Conservation (phyloP, 1,140 invertebrate species). For the Drosophila nigromelanica region DNA sequence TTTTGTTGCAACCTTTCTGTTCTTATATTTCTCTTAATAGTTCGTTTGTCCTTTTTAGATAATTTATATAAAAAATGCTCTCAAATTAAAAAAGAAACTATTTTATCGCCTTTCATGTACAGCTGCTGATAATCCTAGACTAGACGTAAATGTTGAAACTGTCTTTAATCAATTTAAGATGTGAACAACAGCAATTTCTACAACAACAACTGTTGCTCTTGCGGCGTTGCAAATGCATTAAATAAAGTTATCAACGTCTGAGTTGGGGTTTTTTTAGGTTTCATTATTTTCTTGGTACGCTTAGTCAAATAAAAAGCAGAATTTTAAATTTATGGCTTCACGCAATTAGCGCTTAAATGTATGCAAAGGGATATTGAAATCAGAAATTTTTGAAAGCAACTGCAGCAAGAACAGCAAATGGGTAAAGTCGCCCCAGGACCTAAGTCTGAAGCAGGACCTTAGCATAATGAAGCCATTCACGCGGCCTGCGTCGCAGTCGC, state of each 20-base stretch:
- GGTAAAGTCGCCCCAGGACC: conserved; percentile 24
- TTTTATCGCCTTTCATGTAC: conserved; percentile 2
- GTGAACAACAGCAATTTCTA: conserved; percentile 7
- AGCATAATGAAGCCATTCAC: conserved; percentile 69
- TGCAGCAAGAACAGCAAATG: conserved; percentile 1
- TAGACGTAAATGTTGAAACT: neutral
- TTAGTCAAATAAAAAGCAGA: conserved; percentile 60
- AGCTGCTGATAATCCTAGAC: conserved; percentile 20
- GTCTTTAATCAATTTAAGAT: conserved; percentile 24
- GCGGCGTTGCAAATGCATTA: conserved; percentile 72
- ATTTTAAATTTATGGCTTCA: conserved; percentile 82
- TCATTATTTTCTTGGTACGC: conserved; percentile 8
- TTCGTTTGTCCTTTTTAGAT: no score
- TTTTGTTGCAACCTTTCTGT: no score
- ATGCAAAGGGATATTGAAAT: conserved; percentile 79
- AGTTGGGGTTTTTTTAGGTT: conserved; percentile 23
- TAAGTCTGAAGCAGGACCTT: conserved; percentile 51
- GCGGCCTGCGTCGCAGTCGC: conserved; percentile 12
- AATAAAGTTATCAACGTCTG: conserved; percentile 72
- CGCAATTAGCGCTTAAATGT: conserved; percentile 81
- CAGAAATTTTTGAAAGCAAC: conserved; percentile 46
- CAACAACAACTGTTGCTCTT: conserved; percentile 63
- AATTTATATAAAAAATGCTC: neutral
- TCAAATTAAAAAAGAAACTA: neutral
- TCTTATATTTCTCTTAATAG: no score